Evolutionary conservation across 2,113 vertebrate species (phyloP).

Genomic region (Poecile atricapillus): DNA sequence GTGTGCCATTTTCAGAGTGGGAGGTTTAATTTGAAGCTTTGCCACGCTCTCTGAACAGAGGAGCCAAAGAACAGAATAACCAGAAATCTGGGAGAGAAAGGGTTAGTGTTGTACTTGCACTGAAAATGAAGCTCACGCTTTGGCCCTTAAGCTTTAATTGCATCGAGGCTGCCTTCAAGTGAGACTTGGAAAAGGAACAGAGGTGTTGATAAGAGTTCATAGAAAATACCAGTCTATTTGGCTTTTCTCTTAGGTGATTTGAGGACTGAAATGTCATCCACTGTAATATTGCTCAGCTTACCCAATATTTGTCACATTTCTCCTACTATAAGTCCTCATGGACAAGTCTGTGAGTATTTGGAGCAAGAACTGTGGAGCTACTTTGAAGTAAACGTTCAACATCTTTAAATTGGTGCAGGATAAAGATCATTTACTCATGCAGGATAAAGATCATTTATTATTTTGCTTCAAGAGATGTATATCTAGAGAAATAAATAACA

Average conservation of each 20-base stretch:
- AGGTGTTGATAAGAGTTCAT: constrained; percentile 10
- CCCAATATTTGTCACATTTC: neutral
- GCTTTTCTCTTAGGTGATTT: constrained; percentile 17
- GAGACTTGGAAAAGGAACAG: constrained; percentile 31
- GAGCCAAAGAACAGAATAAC: neutral
- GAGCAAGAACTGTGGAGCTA: neutral
- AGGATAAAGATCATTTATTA: neutral
- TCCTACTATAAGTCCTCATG: neutral
- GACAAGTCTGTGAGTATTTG: neutral
- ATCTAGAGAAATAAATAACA: neutral
- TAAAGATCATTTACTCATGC: neutral
- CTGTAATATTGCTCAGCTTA: neutral
- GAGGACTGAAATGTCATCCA: neutral
- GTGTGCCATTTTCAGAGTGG: neutral
- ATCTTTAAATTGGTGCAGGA: neutral
- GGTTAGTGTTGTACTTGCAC: neutral
- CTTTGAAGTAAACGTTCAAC: neutral
- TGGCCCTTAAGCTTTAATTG: constrained; percentile 44
- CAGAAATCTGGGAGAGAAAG: neutral
- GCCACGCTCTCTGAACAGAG: neutral
- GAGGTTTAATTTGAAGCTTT: constrained; percentile 16
- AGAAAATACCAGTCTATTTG: constrained; percentile 26
- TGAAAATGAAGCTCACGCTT: neutral
- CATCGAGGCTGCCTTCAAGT: neutral
- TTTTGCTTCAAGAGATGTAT: neutral